Conservation (phyloP, 1,140 invertebrate genomes). For the Pseudomyrmex concolor region DNA sequence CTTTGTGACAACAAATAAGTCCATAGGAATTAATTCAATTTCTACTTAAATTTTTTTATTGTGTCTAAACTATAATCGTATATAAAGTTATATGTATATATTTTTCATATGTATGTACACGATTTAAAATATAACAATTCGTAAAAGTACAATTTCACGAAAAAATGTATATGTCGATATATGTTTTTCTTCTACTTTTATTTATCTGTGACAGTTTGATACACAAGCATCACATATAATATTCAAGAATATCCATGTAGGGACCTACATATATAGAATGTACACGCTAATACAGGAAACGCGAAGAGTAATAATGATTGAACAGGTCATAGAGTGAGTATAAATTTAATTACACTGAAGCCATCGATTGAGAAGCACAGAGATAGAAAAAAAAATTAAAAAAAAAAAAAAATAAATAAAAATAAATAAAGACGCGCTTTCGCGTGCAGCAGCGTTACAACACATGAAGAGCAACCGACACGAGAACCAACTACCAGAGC, state of each 20-base stretch:
- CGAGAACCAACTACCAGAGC: slow-evolving; percentile 29
- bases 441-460: slow-evolving; percentile 48
- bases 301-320: slow-evolving; percentile 13
- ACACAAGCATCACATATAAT: too few species aligned
- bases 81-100: too few species aligned
- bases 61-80: too few species aligned
- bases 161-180: too few species aligned
- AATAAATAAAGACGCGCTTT: slow-evolving; percentile 20
- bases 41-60: too few species aligned
- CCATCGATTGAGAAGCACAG: slow-evolving; percentile 52
- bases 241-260: neutral
- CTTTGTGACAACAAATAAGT: too few species aligned
- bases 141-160: too few species aligned
- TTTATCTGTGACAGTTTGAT: too few species aligned
- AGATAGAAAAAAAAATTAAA: slow-evolving; percentile 5
- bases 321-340: neutral
- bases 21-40: too few species aligned
- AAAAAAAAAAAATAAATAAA: slow-evolving; percentile 20
- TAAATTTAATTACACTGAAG: slow-evolving; percentile 54
- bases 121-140: too few species aligned
- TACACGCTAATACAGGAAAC: neutral
- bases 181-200: too few species aligned
- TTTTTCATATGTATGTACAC: too few species aligned
- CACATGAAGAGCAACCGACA: slow-evolving; percentile 49
- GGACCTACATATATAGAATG: slow-evolving; percentile 13